Conservation (phyloP, 1,140 invertebrate genomes). For the Drosophila bocqueti region DNA sequence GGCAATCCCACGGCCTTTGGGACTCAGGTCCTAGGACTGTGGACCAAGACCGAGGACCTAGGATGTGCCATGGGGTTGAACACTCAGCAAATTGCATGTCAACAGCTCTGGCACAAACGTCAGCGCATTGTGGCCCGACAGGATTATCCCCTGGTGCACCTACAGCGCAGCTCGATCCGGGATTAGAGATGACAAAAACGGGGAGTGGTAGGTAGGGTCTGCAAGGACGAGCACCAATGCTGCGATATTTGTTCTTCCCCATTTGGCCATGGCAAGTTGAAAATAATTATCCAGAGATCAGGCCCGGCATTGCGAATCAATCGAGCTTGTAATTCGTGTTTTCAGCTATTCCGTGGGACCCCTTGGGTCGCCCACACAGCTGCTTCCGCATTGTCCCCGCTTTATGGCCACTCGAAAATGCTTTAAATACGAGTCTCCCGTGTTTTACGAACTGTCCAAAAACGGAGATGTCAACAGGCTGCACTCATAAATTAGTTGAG, state of each 20-base stretch:
- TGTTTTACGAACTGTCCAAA: constrained; percentile 71
- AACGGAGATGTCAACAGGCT: constrained; percentile 74
- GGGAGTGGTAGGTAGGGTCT: constrained; percentile 7
- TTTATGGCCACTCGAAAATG: constrained; percentile 57
- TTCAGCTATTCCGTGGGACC: background rate
- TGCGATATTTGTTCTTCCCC: constrained; percentile 32
- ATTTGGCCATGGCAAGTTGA: constrained; percentile 21
- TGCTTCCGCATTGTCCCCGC: constrained; percentile 35
- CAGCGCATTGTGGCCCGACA: constrained; percentile 55
- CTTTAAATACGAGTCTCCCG: background rate
- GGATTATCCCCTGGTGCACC: constrained; percentile 63
- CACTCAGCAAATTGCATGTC: constrained; percentile 80
- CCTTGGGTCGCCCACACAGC: constrained; percentile 38
- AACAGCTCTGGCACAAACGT: constrained; percentile 70
- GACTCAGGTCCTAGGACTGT: constrained; percentile 17
- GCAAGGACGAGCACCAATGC: background rate
- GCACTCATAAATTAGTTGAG: constrained; percentile 72
- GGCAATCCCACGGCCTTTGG: constrained; percentile 39
- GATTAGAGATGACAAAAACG: constrained; percentile 71
- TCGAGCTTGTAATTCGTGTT: constrained; percentile 71
- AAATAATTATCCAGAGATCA: constrained; percentile 51
- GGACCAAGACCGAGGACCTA: constrained; percentile 36
- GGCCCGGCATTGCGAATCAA: constrained; percentile 65
- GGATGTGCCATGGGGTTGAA: constrained; percentile 42
- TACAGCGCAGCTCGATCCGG: constrained; percentile 37